Base-by-base conservation (phyloP, 2,113 vertebrate genomes). In the Melanotaenia duboulayi region DNA sequence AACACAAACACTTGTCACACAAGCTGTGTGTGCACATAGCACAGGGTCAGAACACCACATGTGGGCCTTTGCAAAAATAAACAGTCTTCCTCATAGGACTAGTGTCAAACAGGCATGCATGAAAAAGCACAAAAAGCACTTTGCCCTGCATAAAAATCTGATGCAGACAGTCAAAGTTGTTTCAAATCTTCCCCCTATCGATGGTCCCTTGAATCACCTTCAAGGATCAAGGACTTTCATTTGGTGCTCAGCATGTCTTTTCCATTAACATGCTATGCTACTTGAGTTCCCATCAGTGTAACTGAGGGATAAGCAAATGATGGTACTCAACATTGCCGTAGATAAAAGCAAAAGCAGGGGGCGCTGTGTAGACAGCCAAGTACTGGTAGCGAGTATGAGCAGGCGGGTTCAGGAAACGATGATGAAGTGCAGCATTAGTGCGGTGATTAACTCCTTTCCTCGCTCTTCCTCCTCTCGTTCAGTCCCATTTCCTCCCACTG, bases 401-500 rank as follows among this genome's bases (percentile, higher is more conserved):
- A 87, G 83, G 84, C 86, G 64, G 84, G 89, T 83, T 84, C 82
- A 85, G 91, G 90, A 93, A 93, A 93, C 89, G 87, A 92, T 94
- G 92, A 94, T 94, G 92, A 94, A 94, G 90, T 92, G 84, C 89
- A 80, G 88, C 93, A 92, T 94, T 93, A 94, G 90, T 66, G 76
- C 76, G 80, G 90, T 93, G 91, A 94, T 94, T 94, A 94, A 92
- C 92, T 93, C 84, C 90, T 91, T 92, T 82, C 89, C 82, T 85
- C 76, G 85, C 90, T 92, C 89, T 92, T 92, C 90, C 91, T 88
- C 83, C 87, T 90, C 86, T 92, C 91, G 84, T 92, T 93, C 89
- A 90, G 88, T 92, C 87, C 91, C 91, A 94, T 92, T 93, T 94
- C 91, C 92, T 93, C 87, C 89, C 85, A 80, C 87, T 84, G 70